Percentiles rank a stretch among this genome's conserved stretches.
Conservation (phyloP, 53 echinoderm and acorn worm genomes). For the Zoroaster sp. region DNA sequence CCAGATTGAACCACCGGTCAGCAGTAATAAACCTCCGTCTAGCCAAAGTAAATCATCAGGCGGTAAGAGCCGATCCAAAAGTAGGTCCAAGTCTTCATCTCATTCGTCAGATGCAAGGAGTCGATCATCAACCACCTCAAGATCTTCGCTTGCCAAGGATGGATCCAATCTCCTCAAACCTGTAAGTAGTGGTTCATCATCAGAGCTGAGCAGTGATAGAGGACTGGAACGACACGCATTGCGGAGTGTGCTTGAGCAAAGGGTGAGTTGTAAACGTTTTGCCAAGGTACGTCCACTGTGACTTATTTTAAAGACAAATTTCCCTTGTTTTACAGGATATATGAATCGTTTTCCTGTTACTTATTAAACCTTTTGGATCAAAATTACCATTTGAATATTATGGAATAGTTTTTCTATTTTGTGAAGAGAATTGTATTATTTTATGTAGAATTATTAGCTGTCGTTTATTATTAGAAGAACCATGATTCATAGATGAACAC, state of each 20-base stretch:
- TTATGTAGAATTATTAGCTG: no score
- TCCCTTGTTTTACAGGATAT: no score
- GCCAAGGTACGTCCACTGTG: no score
- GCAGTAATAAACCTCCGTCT: conserved; percentile 14
- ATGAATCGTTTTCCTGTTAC: no score
- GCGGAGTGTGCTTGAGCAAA: background rate
- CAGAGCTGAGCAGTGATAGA: background rate
- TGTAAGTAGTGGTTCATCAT: background rate
- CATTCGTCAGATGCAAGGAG: background rate
- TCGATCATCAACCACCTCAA: background rate
- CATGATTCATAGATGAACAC: no score
- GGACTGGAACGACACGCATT: background rate
- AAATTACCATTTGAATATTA: no score
- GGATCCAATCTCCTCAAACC: background rate
- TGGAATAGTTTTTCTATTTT: no score
- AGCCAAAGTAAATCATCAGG: background rate
- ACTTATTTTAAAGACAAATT: no score
- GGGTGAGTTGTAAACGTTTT: conserved; percentile 1
- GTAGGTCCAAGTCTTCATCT: background rate
- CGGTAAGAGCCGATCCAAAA: conserved; percentile 4
- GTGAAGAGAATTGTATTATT: no score
- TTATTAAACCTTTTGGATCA: no score
- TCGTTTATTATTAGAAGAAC: no score
- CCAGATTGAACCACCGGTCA: background rate
- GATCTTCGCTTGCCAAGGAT: background rate